Conservation (phyloP, 2,113 vertebrate species). For the Candoia aspera region DNA sequence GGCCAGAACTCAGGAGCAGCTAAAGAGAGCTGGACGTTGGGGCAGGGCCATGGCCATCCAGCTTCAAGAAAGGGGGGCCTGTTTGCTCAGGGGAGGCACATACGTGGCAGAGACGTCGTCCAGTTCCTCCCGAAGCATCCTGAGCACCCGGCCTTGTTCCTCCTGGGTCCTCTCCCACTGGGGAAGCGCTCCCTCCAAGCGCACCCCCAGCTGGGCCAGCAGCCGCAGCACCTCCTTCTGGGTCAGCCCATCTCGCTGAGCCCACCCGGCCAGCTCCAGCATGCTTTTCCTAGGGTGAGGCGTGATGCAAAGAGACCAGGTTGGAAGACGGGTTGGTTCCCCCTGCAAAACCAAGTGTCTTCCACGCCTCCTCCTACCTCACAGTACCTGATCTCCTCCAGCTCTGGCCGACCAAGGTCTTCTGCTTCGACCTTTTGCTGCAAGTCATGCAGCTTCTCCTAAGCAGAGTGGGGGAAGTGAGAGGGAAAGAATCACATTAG, state of each 20-base stretch:
- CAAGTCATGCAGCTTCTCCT: slow-evolving; percentile 67
- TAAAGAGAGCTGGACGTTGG: neutral
- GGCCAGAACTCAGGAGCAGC: neutral
- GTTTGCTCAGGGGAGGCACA: neutral
- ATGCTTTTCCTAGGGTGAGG: neutral
- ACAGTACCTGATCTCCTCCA: neutral
- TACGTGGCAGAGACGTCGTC: slow-evolving; percentile 62
- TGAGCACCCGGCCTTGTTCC: slow-evolving; percentile 55
- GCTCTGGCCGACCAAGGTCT: slow-evolving; percentile 40
- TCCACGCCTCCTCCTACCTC: neutral
- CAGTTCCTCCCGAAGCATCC: slow-evolving; percentile 57
- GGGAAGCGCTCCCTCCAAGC: slow-evolving; percentile 62
- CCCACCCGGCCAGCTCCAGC: slow-evolving; percentile 55
- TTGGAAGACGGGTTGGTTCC: neutral
- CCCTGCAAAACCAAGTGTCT: neutral
- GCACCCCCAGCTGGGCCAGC: slow-evolving; percentile 57
- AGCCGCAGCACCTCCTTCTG: slow-evolving; percentile 59
- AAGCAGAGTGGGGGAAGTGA: neutral
- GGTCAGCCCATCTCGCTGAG: slow-evolving; percentile 56
- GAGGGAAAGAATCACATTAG: neutral
- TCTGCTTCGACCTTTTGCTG: slow-evolving; percentile 65
- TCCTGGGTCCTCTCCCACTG: slow-evolving; percentile 63
- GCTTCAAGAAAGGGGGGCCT: neutral
- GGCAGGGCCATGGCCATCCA: neutral
- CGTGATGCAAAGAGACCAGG: neutral